Percentiles rank a stretch among this genome's conserved stretches.
Conservation (phyloP, 2,797 vertebrate species). For the Discoglossus pictus region DNA sequence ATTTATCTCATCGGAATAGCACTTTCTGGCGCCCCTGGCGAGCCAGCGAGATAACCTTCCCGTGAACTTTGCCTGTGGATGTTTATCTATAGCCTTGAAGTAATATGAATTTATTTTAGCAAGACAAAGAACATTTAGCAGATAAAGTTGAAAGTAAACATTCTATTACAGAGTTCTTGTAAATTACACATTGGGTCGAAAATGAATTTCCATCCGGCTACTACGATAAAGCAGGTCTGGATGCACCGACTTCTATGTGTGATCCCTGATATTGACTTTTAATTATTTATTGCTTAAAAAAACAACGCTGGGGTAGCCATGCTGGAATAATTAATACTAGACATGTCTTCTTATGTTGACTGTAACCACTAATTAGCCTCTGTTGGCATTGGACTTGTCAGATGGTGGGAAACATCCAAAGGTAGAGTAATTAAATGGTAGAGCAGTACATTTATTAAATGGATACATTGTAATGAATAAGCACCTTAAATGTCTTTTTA, state of each 20-base stretch:
- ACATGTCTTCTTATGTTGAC: conserved; percentile 49
- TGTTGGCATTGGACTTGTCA: conserved; percentile 1
- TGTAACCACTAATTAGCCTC: conserved; percentile 42
- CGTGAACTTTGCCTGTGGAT: conserved; percentile 73
- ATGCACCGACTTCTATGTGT: conserved; percentile 56
- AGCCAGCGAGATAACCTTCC: conserved; percentile 71
- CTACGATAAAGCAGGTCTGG: conserved; percentile 54
- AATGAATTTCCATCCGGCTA: conserved; percentile 53
- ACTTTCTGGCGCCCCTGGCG: conserved; percentile 56
- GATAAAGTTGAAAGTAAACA: conserved; percentile 64
- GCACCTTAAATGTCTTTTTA: too few species aligned
- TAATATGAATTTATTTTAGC: conserved; percentile 64
- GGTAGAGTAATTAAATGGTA: conserved; percentile 6
- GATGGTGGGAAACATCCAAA: background rate
- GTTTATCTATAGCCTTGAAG: conserved; percentile 64
- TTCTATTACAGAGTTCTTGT: conserved; percentile 62
- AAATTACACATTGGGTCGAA: conserved; percentile 60
- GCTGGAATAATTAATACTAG: conserved; percentile 51
- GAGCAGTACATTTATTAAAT: conserved; percentile 3
- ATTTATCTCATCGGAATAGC: conserved; percentile 67
- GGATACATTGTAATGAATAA: too few species aligned
- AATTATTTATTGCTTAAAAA: conserved; percentile 69
- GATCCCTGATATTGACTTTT: conserved; percentile 68
- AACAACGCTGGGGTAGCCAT: conserved; percentile 62
- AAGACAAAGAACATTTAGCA: conserved; percentile 61